A percentile compares a stretch with the other conserved stretches of the same genome.
Conservation (phyloP, 30 jellyfish, hydroid and myxozoan genomes). For the Hydra vulgaris region DNA sequence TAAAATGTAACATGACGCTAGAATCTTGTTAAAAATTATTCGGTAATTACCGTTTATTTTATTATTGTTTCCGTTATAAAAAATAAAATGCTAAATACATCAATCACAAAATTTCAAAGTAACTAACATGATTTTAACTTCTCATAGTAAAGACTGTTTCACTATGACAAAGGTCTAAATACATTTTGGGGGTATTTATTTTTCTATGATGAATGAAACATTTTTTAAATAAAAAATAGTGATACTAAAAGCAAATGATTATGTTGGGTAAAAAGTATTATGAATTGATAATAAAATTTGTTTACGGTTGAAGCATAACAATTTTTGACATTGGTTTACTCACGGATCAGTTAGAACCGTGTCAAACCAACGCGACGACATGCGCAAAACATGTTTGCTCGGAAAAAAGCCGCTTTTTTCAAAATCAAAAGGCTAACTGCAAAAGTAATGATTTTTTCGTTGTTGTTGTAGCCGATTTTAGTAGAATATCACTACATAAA, state of each 20-base stretch:
- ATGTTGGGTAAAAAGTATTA: not conserved
- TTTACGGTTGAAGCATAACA: not conserved
- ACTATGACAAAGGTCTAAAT: not conserved
- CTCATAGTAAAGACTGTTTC: not conserved
- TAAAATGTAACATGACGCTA: too few relatives aligned
- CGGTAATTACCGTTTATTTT: not conserved
- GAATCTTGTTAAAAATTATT: too few relatives aligned
- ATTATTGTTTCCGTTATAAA: not conserved
- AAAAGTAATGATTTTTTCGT: too few relatives aligned
- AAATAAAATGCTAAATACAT: not conserved
- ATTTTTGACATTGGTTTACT: not conserved
- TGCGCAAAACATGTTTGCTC: too few relatives aligned
- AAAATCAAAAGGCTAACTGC: too few relatives aligned
- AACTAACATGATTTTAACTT: not conserved
- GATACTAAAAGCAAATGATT: not conserved
- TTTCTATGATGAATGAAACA: not conserved
- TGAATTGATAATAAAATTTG: not conserved
- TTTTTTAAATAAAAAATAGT: not conserved
- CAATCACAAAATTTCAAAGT: not conserved
- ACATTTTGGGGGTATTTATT: not conserved
- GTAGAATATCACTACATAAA: too few relatives aligned
- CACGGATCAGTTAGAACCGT: not conserved
- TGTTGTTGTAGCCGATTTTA: too few relatives aligned
- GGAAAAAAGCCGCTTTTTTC: too few relatives aligned
- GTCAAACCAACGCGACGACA: not conserved